A percentile compares a stretch with the other conserved stretches of the same genome.
Conservation (phyloP, 2,888 invertebrate genomes). For the Deilephila porcellus region DNA sequence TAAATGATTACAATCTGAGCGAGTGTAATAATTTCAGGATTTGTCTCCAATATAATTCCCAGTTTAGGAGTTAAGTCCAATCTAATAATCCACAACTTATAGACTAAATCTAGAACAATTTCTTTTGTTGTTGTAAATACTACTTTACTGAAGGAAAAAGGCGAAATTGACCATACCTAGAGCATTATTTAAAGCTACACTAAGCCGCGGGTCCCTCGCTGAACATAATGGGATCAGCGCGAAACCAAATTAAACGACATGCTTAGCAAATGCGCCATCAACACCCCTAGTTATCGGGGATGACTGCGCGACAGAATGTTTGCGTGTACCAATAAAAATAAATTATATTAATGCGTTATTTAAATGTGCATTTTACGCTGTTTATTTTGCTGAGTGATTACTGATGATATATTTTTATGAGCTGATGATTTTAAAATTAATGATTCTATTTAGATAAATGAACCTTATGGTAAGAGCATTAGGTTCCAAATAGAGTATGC, state of each 20-base stretch:
- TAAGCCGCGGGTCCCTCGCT: constrained; percentile 15
- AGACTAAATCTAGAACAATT: no score
- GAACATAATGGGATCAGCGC: constrained; percentile 24
- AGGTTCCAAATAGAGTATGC: no score
- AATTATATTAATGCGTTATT: constrained; percentile 25
- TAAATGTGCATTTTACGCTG: constrained; percentile 20
- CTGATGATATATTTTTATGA: no score
- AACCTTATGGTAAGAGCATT: no score
- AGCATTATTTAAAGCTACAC: constrained; percentile 1
- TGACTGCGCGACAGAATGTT: constrained; percentile 20
- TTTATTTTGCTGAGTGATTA: constrained; percentile 5
- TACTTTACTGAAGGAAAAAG: background rate
- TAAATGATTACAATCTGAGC: no score
- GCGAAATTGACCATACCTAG: constrained; percentile 6
- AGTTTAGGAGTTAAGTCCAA: no score
- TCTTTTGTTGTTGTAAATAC: no score
- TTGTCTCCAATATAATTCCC: no score
- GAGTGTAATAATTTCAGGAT: no score
- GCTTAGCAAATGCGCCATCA: constrained; percentile 26
- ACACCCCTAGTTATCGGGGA: constrained; percentile 23
- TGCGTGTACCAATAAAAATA: constrained; percentile 23
- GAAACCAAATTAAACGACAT: constrained; percentile 26
- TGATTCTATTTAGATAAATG: no score
- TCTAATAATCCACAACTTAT: no score
- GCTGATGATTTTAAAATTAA: no score